Base-by-base conservation (phyloP, 2,888 invertebrate species). In the Eurytoma adleriae region DNA sequence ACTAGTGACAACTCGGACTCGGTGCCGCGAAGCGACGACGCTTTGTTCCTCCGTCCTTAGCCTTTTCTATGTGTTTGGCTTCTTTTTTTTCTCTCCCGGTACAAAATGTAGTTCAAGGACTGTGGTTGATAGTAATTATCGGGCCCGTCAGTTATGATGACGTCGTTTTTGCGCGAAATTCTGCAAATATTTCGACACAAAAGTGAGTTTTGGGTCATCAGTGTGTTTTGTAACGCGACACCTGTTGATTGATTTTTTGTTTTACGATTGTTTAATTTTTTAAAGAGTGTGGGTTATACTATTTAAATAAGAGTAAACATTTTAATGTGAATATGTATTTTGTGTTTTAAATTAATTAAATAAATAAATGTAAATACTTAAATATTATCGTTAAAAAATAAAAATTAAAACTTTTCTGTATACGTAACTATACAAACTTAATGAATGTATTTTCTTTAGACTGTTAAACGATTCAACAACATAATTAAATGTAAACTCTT, bases 1-100 rank as follows among this genome's bases (percentile, higher is more conserved):
- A 57, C 14, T 27, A 78, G 74, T 78, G 70, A 74, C 81, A 74
- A 78, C 59, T 67, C 61, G 66, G 48, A 69, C 69, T 56, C 27
- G 14, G 24, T 78, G n/a, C 24, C 16, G 16, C 62, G 20, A 12
- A 27, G n/a, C 57, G 18, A 57, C 16, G 69, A 40, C 7, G 13
- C 50, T 50, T 75, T 68, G 56, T 74, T 27, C 57, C 50, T 57
- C 12, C 12, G 64, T n/a, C 16, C 61, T 30, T 2, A 2, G 24
- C 14, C n/a, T 2, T 18, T 13, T 71, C 50, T 70, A 1, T 56
- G n/a, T 52, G 13, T 70, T 40, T n/a, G 48, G 24, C 48, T 61
- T 24, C 24, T 27, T 20, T 20, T 24, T 4, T 64, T 27, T n/a
- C 50, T 16, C n/a, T 20, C 10, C n/a, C 14, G 40, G 20, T 76